Evolutionary conservation across 2,113 vertebrate genomes (phyloP).

Genomic region (Vimba vimba): DNA sequence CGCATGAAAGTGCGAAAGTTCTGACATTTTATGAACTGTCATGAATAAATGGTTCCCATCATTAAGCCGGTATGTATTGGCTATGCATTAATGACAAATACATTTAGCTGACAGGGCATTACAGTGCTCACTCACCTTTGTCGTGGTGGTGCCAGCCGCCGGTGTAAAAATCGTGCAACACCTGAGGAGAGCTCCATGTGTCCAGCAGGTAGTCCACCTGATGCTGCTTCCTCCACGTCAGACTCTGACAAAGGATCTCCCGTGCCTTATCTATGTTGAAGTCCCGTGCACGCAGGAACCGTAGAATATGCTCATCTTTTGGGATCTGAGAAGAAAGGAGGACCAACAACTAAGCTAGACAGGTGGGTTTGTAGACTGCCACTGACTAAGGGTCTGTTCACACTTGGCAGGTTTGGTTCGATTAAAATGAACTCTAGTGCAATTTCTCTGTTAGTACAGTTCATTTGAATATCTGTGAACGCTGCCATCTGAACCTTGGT

Average conservation of each 20-base stretch:
- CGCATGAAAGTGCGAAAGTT: too few species aligned
- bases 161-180: conserved; percentile 93
- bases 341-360: neutral
- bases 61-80: neutral
- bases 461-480: too few species aligned
- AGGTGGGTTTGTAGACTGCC: neutral
- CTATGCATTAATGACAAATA: neutral
- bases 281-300: conserved; percentile 91
- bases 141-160: conserved; percentile 98
- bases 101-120: neutral
- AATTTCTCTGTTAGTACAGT: too few species aligned
- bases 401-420: too few species aligned
- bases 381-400: neutral
- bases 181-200: conserved; percentile 92
- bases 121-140: conserved; percentile 75
- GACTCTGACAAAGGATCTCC: conserved; percentile 90
- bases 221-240: conserved; percentile 97
- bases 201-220: conserved; percentile 96
- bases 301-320: conserved; percentile 94
- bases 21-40: too few species aligned
- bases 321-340: conserved; percentile 81
- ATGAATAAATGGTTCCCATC: neutral
- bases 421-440: too few species aligned
- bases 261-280: conserved; percentile 95
- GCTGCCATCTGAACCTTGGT: too few species aligned